Percentiles rank a stretch among this genome's conserved stretches.
phyloP scores from a whole-genome alignment of 2,797 vertebrate genomes.

The Acanthurus lineatus region DNA sequence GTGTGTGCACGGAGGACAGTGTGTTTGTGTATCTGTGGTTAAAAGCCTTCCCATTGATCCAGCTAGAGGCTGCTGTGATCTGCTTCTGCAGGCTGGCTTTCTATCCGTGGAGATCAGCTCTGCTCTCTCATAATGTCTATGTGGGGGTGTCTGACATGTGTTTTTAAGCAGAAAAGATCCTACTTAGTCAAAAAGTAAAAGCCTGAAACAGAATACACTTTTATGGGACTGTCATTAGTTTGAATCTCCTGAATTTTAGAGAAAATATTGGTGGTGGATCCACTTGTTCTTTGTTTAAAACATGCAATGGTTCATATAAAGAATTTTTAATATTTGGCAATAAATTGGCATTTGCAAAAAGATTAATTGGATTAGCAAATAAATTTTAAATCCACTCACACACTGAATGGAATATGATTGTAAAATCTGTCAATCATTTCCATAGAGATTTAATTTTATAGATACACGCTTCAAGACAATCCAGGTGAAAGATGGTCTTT shows the following conservation, averaged over 20 bases:
- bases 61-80: constrained; percentile 76
- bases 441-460: no score
- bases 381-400: neutral
- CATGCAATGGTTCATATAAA: neutral
- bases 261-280: no score
- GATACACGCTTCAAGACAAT: no score
- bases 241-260: neutral
- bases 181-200: neutral
- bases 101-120: constrained; percentile 62
- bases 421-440: neutral
- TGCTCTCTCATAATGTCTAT: constrained; percentile 42
- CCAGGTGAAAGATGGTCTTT: no score
- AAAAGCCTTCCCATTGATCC: constrained; percentile 88
- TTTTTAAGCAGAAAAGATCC: constrained; percentile 16
- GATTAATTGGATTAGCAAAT: neutral
- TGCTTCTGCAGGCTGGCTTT: constrained; percentile 54
- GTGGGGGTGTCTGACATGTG: constrained; percentile 26
- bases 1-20: constrained; percentile 29
- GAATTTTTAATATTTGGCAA: neutral
- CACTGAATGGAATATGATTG: neutral
- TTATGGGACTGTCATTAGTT: neutral
- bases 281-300: neutral
- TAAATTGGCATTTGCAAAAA: neutral
- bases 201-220: neutral
- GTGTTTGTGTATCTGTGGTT: constrained; percentile 76